Percentiles rank a stretch among this genome's conserved stretches.
Evolutionary conservation across 2,797 vertebrate species (phyloP).

Genomic region (Microchirus variegatus): DNA sequence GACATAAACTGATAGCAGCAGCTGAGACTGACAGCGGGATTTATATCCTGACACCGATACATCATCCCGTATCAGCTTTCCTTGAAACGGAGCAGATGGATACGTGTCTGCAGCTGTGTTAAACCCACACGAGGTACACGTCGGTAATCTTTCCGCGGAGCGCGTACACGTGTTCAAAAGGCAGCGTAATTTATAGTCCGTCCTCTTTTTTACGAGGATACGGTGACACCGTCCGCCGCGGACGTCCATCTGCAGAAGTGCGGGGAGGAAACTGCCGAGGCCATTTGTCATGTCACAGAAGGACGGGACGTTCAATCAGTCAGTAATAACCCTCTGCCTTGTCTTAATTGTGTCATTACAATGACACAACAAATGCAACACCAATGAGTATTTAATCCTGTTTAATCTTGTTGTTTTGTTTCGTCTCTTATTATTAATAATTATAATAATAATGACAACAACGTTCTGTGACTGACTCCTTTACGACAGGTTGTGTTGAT

Average conservation of each 20-base stretch:
- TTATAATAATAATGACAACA: slow-evolving; percentile 9
- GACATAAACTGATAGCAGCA: slow-evolving; percentile 73
- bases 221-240: slow-evolving; percentile 23
- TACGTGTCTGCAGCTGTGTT: slow-evolving; percentile 65
- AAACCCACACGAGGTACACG: slow-evolving; percentile 41
- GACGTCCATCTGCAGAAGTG: slow-evolving; percentile 18
- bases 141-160: slow-evolving; percentile 27
- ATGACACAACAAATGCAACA: slow-evolving; percentile 43
- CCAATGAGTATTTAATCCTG: slow-evolving; percentile 35
- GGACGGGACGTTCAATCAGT: slow-evolving; percentile 31
- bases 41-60: slow-evolving; percentile 73
- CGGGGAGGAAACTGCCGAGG: slow-evolving; percentile 26
- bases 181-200: slow-evolving; percentile 18
- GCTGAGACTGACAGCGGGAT: slow-evolving; percentile 73
- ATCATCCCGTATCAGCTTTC: slow-evolving; percentile 66
- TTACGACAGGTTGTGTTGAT: neutral
- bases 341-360: slow-evolving; percentile 39
- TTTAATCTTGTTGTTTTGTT: neutral
- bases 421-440: slow-evolving; percentile 24
- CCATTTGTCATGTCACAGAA: slow-evolving; percentile 41
- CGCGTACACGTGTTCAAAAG: slow-evolving; percentile 26
- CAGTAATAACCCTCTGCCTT: slow-evolving; percentile 32
- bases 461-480: neutral
- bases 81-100: slow-evolving; percentile 44
- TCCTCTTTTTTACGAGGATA: slow-evolving; percentile 28